Base-by-base conservation (phyloP, 2,113 vertebrate species). In the Lepus europaeus region DNA sequence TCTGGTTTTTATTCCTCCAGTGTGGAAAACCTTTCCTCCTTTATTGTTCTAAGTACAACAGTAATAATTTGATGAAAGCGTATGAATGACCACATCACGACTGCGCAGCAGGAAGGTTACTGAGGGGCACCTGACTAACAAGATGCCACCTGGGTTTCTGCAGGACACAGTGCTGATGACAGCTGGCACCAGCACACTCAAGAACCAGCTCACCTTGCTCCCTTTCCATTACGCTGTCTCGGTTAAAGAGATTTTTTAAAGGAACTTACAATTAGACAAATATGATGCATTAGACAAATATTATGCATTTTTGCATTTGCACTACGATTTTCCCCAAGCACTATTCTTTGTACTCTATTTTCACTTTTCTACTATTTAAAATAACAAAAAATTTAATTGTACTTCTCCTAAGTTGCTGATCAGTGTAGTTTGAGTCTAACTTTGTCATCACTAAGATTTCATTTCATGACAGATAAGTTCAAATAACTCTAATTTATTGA, bases 331-430 rank as follows among this genome's bases (percentile, higher is more conserved):
- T 45, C 1, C 8, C 20, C 14, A 73, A 66, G 29, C 3, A 39
- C 45, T 81, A 36, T 20, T 79, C 56, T 87, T 59, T 59, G 68
- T n/a, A 53, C 31, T 84, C 36, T 93, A n/a, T 45, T 86, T 77
- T 92, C 59, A 69, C 20, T 56, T 77, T 90, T 64, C 61, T 84
- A 61, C 20, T 77, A 68, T 69, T 94, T 87, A 59, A 64, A 82
- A 84, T 22, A 33, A 73, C 51, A 80, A 89, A 68, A 25, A 59
- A 6, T 88, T 70, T 72, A 66, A 91, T 3, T 36, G 39, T 25
- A 68, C 61, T 66, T 59, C 69, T 83, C 76, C 73, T 94, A 77
- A 53, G 27, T 10, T 64, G 29, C 39, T 33, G n/a, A 17, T 53
- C 59, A 72, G 33, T 64, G 9, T 27, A 25, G 16, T 31, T 79